A percentile compares a stretch with the other conserved stretches of the same genome.
Conservation (phyloP, 2,888 invertebrate genomes). For the Pristionchus fissidentatus region DNA sequence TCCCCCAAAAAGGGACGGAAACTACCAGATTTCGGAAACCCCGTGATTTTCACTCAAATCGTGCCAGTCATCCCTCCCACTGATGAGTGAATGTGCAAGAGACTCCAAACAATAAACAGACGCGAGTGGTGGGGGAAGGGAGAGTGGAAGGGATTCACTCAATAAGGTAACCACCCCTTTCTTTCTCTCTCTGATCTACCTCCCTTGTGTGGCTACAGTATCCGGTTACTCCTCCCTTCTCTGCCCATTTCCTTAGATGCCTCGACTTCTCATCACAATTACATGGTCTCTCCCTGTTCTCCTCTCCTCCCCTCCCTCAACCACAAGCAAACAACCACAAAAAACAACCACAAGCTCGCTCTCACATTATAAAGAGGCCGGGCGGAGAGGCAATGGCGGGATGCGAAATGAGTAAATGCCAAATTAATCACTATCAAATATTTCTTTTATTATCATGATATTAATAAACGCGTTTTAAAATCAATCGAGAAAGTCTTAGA, state of each 20-base stretch:
- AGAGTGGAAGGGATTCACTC: neutral
- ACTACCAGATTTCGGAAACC: neutral
- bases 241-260: constrained; percentile 21
- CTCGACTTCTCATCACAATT: constrained; percentile 39
- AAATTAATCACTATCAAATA: neutral
- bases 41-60: neutral
- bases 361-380: neutral
- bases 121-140: constrained; percentile 1
- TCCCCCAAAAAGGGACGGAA: neutral
- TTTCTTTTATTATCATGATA: neutral
- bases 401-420: neutral
- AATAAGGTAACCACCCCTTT: constrained; percentile 4
- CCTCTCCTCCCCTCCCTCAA: neutral
- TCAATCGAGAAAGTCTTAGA: no score
- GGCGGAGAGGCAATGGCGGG: constrained; percentile 9
- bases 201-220: constrained; percentile 23
- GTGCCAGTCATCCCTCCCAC: constrained; percentile 28
- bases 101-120: constrained; percentile 44
- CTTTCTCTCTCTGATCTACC: neutral
- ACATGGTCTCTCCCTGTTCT: constrained; percentile 28
- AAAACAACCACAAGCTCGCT: no score
- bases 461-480: no score
- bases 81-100: constrained; percentile 11
- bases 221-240: constrained; percentile 18
- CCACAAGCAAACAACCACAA: constrained; percentile 23